Conservation (phyloP, 2,888 invertebrate genomes). For the Ochropleura leucogaster region DNA sequence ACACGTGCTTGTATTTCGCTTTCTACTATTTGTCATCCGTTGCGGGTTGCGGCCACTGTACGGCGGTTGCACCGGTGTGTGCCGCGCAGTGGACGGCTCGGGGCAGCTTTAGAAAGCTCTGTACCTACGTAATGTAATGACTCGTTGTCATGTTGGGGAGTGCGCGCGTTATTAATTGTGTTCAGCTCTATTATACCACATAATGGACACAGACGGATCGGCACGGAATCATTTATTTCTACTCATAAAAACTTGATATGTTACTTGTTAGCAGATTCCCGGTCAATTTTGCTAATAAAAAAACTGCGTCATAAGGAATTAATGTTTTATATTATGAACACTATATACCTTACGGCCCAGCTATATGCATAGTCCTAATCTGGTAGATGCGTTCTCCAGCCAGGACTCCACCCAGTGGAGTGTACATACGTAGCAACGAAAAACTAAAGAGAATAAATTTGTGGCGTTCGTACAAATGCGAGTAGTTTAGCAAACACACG, state of each 20-base stretch:
- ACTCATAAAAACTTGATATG: not conserved
- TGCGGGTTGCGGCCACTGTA: slow-evolving; percentile 19
- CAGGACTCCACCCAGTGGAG: too few species aligned
- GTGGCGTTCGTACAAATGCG: not conserved
- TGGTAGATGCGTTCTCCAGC: not conserved
- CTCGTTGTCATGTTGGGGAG: slow-evolving; percentile 50
- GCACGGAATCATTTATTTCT: not conserved
- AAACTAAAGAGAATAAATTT: not conserved
- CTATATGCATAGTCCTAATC: not conserved
- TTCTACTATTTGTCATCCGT: slow-evolving; percentile 69
- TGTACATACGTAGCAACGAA: not conserved
- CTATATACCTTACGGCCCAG: too few species aligned
- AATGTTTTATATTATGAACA: too few species aligned
- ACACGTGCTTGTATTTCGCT: slow-evolving; percentile 72
- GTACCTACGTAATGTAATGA: slow-evolving; percentile 43
- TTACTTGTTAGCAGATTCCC: not conserved
- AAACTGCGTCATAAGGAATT: not conserved
- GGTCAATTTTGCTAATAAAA: not conserved
- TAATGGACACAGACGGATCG: slow-evolving; percentile 33
- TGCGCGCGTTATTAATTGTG: slow-evolving; percentile 55
- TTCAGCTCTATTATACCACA: slow-evolving; percentile 35
- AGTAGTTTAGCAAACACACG: slow-evolving; percentile 16
- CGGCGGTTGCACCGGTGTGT: not conserved
- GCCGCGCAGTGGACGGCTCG: slow-evolving; percentile 24
- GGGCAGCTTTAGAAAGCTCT: slow-evolving; percentile 65